Conservation (phyloP, 2,888 invertebrate genomes). For the Aethes cnicana region DNA sequence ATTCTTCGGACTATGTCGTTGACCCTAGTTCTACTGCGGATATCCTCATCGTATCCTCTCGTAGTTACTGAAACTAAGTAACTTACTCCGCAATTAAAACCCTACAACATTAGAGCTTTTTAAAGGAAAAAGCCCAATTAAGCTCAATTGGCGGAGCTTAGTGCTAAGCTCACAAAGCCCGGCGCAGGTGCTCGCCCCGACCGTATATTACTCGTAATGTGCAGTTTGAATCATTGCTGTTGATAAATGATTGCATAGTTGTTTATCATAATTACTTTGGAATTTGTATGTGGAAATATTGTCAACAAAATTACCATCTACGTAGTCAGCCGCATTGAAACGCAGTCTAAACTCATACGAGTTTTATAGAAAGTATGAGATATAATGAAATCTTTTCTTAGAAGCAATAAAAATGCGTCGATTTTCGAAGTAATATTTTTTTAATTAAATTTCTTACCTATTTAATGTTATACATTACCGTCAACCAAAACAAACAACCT, state of each 20-base stretch:
- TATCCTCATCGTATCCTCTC: background rate
- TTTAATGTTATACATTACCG: too few species aligned
- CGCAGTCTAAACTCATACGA: too few species aligned
- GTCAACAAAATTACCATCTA: background rate
- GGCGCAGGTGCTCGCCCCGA: slow-evolving; percentile 16
- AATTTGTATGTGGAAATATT: background rate
- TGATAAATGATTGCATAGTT: slow-evolving; percentile 24
- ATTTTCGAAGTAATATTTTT: too few species aligned
- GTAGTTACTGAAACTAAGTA: background rate
- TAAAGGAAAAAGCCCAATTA: slow-evolving; percentile 26
- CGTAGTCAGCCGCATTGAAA: too few species aligned
- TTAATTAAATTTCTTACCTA: too few species aligned
- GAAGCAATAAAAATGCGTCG: too few species aligned
- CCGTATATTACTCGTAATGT: slow-evolving; percentile 24
- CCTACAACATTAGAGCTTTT: slow-evolving; percentile 9
- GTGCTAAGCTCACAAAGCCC: slow-evolving; percentile 13
- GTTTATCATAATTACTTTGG: slow-evolving; percentile 19
- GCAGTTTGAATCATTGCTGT: slow-evolving; percentile 4
- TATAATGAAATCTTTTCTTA: too few species aligned
- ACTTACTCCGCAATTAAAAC: slow-evolving; percentile 19
- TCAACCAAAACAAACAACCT: too few species aligned
- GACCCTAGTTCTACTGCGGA: slow-evolving; percentile 6
- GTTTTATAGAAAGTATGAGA: too few species aligned
- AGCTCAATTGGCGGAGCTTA: slow-evolving; percentile 29
- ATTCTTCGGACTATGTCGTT: too few species aligned